A percentile compares a stretch with the other conserved stretches of the same genome.
These are phyloP conservation scores for Riparia riparia DNA, from an alignment of 2,113 vertebrate species.

Conservation along the genomic window DNA sequence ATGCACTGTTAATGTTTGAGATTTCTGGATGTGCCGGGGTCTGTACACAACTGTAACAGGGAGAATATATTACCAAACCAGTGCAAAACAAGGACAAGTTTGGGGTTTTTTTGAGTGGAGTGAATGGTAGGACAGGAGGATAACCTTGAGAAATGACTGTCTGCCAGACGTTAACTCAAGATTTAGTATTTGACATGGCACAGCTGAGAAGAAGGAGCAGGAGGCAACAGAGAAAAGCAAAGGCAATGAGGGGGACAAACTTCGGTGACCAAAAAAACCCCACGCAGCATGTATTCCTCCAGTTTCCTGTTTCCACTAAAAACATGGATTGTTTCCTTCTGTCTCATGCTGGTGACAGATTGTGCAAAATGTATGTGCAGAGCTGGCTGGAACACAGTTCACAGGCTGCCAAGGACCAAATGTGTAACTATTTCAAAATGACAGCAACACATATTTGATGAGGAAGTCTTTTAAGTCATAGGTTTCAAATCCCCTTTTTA, in stretches of 20 bases:
- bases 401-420: conserved; percentile 61
- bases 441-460: conserved; percentile 41
- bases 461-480: conserved; percentile 27
- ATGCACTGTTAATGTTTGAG: background rate
- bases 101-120: background rate
- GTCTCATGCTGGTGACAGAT: conserved; percentile 60
- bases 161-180: background rate
- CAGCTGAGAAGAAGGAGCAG: background rate
- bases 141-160: background rate
- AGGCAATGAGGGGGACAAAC: background rate
- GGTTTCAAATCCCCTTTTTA: conserved; percentile 5
- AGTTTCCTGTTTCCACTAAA: conserved; percentile 42
- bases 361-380: conserved; percentile 60
- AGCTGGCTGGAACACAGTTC: conserved; percentile 50
- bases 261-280: background rate
- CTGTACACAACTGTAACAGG: background rate
- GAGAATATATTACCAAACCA: background rate
- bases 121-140: background rate
- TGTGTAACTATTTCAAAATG: conserved; percentile 51
- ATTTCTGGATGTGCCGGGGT: background rate
- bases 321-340: conserved; percentile 50
- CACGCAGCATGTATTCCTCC: background rate
- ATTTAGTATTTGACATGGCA: background rate
- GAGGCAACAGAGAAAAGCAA: background rate
- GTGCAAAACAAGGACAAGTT: background rate